Conservation (phyloP, 2,113 vertebrate genomes). For the Zosterops borbonicus region DNA sequence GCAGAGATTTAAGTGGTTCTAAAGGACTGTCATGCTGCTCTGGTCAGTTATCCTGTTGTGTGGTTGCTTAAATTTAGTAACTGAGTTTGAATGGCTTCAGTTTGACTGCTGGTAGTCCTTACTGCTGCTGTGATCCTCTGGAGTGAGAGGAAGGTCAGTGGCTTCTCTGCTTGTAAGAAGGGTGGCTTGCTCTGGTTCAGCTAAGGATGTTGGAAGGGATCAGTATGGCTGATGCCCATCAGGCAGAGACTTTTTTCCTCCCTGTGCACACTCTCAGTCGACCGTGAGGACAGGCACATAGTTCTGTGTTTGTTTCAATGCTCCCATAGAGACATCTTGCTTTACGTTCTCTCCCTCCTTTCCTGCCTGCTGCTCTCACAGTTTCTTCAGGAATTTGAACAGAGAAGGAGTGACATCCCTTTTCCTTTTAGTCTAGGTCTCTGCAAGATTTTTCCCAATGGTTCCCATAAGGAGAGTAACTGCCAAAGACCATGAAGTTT, state of each 20-base stretch:
- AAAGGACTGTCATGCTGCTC: conserved; percentile 35
- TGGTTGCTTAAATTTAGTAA: conserved; percentile 49
- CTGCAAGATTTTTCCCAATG: not conserved
- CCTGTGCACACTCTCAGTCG: not conserved
- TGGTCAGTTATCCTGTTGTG: conserved; percentile 51
- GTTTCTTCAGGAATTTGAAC: not conserved
- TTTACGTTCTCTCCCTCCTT: not conserved
- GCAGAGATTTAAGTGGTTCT: conserved; percentile 42
- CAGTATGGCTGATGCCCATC: fast-evolving
- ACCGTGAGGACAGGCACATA: not conserved
- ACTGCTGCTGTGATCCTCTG: not conserved
- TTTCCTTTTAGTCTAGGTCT: not conserved
- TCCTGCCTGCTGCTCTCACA: not conserved
- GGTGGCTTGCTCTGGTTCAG: not conserved
- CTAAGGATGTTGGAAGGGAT: not conserved
- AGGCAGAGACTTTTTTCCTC: not conserved
- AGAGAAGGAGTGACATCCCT: not conserved
- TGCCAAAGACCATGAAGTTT: not conserved
- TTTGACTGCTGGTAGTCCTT: conserved; percentile 1
- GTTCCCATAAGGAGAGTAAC: not conserved
- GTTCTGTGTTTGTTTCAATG: conserved; percentile 33
- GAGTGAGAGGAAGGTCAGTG: not conserved
- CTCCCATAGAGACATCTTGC: conserved; percentile 38
- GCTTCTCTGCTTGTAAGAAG: not conserved
- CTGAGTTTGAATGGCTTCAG: not conserved